phyloP scores from a whole-genome alignment of 2,113 vertebrate genomes.

The Trogon melanurus region DNA sequence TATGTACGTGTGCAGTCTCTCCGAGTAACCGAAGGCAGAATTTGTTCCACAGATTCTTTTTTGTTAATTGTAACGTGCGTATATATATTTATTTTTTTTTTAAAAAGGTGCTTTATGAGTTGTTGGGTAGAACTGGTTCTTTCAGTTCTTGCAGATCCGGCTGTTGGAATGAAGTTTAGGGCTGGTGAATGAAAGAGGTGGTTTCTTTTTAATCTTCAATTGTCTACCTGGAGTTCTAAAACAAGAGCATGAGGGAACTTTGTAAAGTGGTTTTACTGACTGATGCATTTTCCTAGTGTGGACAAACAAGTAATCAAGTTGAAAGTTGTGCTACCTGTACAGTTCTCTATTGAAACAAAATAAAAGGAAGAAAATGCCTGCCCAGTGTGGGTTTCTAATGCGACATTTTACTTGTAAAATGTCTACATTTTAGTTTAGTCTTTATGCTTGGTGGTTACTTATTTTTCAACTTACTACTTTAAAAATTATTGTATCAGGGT shows the following conservation, averaged over 20 bases:
- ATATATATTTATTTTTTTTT: background rate
- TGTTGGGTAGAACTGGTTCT: background rate
- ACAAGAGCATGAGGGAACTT: background rate
- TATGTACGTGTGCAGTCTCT: background rate
- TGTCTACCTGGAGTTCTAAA: background rate
- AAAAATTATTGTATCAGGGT: background rate
- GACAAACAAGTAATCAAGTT: background rate
- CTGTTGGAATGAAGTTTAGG: background rate
- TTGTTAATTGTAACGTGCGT: background rate
- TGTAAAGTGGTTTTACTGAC: background rate
- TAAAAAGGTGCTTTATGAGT: background rate
- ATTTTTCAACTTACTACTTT: background rate
- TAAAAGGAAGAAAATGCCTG: background rate
- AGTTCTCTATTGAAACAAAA: background rate
- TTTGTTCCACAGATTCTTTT: background rate
- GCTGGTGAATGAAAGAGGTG: background rate
- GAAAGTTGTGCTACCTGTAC: background rate
- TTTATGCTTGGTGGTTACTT: background rate
- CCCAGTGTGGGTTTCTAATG: background rate
- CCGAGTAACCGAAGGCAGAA: background rate
- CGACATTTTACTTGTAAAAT: background rate
- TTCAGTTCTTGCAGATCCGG: background rate
- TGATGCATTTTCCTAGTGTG: background rate
- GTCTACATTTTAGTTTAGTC: background rate
- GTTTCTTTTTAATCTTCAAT: background rate